Evolutionary conservation across 1,140 invertebrate genomes (phyloP), one percentile per base, ranked within the genome.

Genomic region (Drosophila mojavensis): DNA sequence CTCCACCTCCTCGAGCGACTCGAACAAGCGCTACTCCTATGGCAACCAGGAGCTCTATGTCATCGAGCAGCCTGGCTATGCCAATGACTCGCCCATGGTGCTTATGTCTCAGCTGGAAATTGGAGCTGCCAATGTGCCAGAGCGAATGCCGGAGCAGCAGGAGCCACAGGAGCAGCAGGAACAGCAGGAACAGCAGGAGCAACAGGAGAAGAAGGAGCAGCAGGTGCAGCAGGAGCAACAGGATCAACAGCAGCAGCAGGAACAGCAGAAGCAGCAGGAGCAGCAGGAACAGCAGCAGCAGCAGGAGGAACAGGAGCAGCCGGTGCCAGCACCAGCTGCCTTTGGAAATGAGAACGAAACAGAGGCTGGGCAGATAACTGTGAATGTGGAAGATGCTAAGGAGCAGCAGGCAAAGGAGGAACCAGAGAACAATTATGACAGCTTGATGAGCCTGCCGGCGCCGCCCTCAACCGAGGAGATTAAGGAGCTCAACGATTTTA

Each of bases 21-120:
- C 94, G 45, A 96, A 96, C 90, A 94, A 94, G 10, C 95, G 95
- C 71, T 97, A 96, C 81, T 94, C 95, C 45, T 97, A 97, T 81
- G 95, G 95, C 48, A 96, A 95, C 84, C 96, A 96, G 91, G 92
- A 95, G 69, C 94, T 95, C n/a, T 96, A 96, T 84, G 95, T 96
- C 61, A 94, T 95, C 67, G 95, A 95, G 26, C 94, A 94, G 55
- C 95, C 95, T 59, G 95, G 95, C 28, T 96, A 96, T 89, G 94
- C 58, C n/a, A 74, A 70, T 13, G 73, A 43, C 26, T 78, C 81
- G 4, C 81, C 90, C 0, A 9, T 48, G 5, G 33, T 73, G 39
- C 39, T 67, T 4, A 82, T 64, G n/a, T 69, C 78, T 15, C 69
- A 76, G 36, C 64, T 81, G 4, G 69, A 36, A 4, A 56, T 53